A percentile compares a stretch with the other conserved stretches of the same genome.
Conservation (phyloP, 2,113 vertebrate genomes). For the Cynopterus brachyotis region DNA sequence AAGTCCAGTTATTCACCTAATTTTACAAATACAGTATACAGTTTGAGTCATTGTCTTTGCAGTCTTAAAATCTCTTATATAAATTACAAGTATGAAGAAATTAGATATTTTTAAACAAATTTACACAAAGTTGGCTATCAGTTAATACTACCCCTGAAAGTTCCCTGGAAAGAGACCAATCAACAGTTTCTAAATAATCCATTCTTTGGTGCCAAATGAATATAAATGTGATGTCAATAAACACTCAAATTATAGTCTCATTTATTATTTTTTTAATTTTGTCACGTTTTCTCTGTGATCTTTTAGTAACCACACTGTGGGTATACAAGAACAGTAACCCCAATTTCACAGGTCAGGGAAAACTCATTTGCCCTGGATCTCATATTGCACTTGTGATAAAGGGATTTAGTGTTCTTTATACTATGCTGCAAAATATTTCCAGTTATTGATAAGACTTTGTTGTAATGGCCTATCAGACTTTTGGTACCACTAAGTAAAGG, state of each 20-base stretch:
- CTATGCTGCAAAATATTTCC: neutral
- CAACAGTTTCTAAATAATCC: constrained; percentile 14
- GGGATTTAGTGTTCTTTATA: neutral
- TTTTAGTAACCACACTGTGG: neutral
- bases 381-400: neutral
- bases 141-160: neutral
- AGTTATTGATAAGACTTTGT: neutral
- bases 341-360: neutral
- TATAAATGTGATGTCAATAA: neutral
- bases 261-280: neutral
- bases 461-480: neutral
- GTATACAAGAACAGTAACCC: neutral
- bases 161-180: constrained; percentile 14
- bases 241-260: neutral
- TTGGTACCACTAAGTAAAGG: neutral
- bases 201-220: neutral
- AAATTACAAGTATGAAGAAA: neutral
- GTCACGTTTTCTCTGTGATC: neutral
- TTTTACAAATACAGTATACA: neutral
- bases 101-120: neutral
- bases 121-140: neutral
- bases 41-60: neutral
- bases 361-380: neutral
- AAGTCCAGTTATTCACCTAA: neutral
- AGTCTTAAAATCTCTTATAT: neutral